Conservation (phyloP, 1,140 invertebrate species). For the Antheraea mylitta region DNA sequence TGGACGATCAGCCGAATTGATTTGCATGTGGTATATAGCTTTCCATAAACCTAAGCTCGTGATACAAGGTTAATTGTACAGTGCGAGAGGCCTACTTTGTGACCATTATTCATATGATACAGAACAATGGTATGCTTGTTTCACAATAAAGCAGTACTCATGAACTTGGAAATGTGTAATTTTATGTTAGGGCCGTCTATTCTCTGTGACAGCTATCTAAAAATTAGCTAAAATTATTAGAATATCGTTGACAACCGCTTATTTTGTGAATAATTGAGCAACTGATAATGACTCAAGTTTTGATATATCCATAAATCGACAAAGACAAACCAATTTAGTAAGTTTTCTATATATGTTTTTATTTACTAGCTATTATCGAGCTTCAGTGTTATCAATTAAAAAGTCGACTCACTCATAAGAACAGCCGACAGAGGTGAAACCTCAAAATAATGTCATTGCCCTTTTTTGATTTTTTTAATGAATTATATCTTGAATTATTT, state of each 20-base stretch:
- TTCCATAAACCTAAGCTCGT: conserved; percentile 54
- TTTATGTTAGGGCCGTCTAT: background rate
- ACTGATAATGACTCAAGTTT: background rate
- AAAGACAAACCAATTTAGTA: too few relatives aligned
- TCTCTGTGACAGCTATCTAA: background rate
- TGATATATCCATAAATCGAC: too few relatives aligned
- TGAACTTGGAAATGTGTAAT: conserved; percentile 3
- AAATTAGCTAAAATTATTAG: background rate
- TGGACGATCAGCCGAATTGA: conserved; percentile 48
- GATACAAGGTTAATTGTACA: conserved; percentile 44
- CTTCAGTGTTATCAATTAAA: too few relatives aligned
- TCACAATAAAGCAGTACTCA: background rate
- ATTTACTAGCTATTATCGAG: too few relatives aligned
- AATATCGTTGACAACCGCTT: background rate
- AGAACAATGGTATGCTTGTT: conserved; percentile 2
- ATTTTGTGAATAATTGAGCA: background rate
- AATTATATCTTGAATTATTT: too few relatives aligned
- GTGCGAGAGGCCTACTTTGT: conserved; percentile 13
- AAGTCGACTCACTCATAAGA: too few relatives aligned
- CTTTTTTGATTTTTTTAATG: too few relatives aligned
- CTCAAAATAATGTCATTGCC: too few relatives aligned
- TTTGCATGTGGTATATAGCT: conserved; percentile 56
- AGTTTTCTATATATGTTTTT: too few relatives aligned
- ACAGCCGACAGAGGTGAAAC: too few relatives aligned
- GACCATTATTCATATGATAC: conserved; percentile 7